These are phyloP conservation scores for Hymenochirus boettgeri DNA, from an alignment of 2,113 vertebrate genomes.

Conservation along the genomic window DNA sequence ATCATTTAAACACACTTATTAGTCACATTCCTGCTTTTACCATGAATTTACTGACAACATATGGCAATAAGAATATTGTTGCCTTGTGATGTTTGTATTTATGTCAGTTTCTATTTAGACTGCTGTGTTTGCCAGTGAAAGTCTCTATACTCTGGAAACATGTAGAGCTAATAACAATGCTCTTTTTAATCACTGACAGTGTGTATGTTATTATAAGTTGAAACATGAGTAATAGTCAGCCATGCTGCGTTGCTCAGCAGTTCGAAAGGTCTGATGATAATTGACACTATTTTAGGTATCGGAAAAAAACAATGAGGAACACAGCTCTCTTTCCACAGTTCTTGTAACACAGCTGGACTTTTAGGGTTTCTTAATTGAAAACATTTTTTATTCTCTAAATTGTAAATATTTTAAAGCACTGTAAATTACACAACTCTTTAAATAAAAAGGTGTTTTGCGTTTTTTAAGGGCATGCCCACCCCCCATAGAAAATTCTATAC, in stretches of 20 bases:
- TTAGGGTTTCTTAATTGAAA: too few relatives aligned
- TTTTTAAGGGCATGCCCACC: too few relatives aligned
- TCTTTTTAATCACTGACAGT: conserved; percentile 7
- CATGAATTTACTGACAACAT: neutral
- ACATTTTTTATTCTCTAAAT: too few relatives aligned
- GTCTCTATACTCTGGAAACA: neutral
- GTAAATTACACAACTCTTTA: too few relatives aligned
- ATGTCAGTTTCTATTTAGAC: neutral
- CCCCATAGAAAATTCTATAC: too few relatives aligned
- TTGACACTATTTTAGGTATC: neutral
- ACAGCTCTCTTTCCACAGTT: neutral
- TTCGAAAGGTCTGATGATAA: neutral
- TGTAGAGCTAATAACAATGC: conserved; percentile 11
- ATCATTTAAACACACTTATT: too few relatives aligned
- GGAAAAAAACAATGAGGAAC: neutral
- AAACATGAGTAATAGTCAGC: neutral
- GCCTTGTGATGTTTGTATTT: conserved; percentile 1
- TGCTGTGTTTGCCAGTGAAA: neutral
- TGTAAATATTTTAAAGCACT: too few relatives aligned
- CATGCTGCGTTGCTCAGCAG: conserved; percentile 3
- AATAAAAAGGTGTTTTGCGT: too few relatives aligned
- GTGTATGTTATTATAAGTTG: neutral
- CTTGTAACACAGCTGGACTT: too few relatives aligned
- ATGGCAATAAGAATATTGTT: conserved; percentile 3
- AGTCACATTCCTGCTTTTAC: neutral